Evolutionary conservation across 2,113 vertebrate species (phyloP), one percentile per base, ranked within the genome.

Genomic region (Pardalotus punctatus): DNA sequence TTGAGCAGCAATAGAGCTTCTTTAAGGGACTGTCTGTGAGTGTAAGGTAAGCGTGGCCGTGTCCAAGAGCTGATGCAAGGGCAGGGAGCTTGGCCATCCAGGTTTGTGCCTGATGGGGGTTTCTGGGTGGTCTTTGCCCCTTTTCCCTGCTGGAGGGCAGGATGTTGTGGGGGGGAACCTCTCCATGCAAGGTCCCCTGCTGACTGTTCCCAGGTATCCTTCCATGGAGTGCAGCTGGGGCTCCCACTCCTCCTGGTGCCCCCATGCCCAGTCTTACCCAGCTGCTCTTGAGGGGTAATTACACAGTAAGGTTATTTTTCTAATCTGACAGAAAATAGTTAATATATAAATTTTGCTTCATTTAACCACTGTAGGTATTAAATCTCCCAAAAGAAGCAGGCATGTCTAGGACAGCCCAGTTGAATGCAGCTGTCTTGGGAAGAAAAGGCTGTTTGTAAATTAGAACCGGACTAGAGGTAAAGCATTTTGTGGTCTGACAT

Each of bases 401-500:
- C 2, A 3, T 54, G 58, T 22, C 31, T 40, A 31, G 60, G 66
- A 74, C 74, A 81, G 31, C 35, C 15, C 83, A 45, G 70, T 60
- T 86, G 66, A 88, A 62, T 81, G 71, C 45, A 83, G 13, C 31
- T 89, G 67, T 43, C 47, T 82, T 45, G 10, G 64, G 53, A 94
- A 74, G 64, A 58, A 73, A 71, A 82, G 24, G 60, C 48, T 89
- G 51, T 66, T 96, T 93, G 78, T 88, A 92, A 93, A 74, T 88
- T 88, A 93, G 73, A 78, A 74, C 65, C 83, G 51, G 31, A 50
- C 57, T 25, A 45, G 62, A 93, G 43, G 51, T 53, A 81, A 91
- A 81, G 79, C 5, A 85, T 89, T 94, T 85, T 58, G 19, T 73
- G 60, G 65, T 95, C 87, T 92, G 80, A 91, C 95, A 86, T 62